A percentile compares a stretch with the other conserved stretches of the same genome.
These are phyloP conservation scores for Dimorphilus gyrociliatus DNA, from an alignment of 2,888 invertebrate genomes.

Conservation along the genomic window DNA sequence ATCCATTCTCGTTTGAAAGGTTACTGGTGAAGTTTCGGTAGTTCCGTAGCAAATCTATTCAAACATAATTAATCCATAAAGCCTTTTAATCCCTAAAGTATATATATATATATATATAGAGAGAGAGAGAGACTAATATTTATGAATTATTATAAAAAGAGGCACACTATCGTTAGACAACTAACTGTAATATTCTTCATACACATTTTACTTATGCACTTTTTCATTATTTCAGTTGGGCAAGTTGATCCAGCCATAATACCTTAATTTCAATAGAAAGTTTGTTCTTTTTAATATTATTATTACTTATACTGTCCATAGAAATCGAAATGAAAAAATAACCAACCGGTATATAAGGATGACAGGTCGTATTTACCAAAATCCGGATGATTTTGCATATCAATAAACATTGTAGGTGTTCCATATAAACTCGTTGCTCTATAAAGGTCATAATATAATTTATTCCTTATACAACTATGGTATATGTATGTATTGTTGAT, in stretches of 20 bases:
- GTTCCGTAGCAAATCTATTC: slow-evolving; percentile 45
- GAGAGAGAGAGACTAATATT: no score
- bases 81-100: not conserved
- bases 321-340: not conserved
- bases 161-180: slow-evolving; percentile 4
- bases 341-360: slow-evolving; percentile 16
- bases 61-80: not conserved
- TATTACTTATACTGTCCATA: not conserved
- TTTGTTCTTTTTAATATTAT: no score
- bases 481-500: no score
- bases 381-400: slow-evolving; percentile 45
- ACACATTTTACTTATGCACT: slow-evolving; percentile 38
- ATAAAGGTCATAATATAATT: slow-evolving; percentile 8
- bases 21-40: slow-evolving; percentile 47
- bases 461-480: slow-evolving; percentile 1
- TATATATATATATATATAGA: not conserved
- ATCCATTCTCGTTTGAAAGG: slow-evolving; percentile 40
- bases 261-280: slow-evolving; percentile 38
- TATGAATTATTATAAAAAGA: not conserved
- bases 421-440: slow-evolving; percentile 58
- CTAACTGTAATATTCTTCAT: slow-evolving; percentile 36
- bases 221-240: slow-evolving; percentile 41
- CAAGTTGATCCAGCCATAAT: slow-evolving; percentile 57
- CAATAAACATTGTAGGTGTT: slow-evolving; percentile 72
- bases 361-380: slow-evolving; percentile 36